These are phyloP conservation scores for Cecidostiba fungosa DNA, from an alignment of 2,888 invertebrate species.

Conservation along the genomic window DNA sequence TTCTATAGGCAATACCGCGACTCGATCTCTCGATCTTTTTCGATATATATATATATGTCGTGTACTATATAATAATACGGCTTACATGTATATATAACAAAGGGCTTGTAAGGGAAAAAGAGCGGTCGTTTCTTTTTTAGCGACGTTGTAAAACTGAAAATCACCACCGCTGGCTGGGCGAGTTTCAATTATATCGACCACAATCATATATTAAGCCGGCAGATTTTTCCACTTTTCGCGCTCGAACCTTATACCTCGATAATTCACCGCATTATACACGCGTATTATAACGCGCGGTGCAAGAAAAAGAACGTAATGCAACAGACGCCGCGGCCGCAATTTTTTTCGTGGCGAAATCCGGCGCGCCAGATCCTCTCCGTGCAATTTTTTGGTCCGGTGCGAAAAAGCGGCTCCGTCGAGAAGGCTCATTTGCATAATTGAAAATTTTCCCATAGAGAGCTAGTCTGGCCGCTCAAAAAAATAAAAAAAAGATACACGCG, in stretches of 20 bases:
- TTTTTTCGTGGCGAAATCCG: background rate
- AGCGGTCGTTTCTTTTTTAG: background rate
- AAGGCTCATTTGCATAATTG: slow-evolving; percentile 24
- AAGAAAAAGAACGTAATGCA: background rate
- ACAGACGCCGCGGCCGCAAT: background rate
- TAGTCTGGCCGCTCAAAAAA: background rate
- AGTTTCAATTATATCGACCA: background rate
- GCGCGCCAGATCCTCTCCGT: background rate
- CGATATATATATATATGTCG: too few species aligned
- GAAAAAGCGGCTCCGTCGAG: background rate
- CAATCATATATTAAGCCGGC: too few species aligned
- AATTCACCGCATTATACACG: background rate
- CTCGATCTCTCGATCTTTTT: background rate
- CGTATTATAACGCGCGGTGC: background rate
- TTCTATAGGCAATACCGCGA: background rate
- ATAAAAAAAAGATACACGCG: background rate
- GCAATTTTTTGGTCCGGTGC: background rate
- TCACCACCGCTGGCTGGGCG: slow-evolving; percentile 1
- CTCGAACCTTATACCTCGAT: background rate
- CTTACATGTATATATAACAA: background rate
- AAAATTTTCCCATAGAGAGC: slow-evolving; percentile 8
- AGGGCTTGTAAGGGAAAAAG: background rate
- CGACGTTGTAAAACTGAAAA: background rate
- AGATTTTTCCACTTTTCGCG: too few species aligned
- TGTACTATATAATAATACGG: background rate